Percentiles rank a stretch among this genome's conserved stretches.
Conservation (phyloP, 2,113 vertebrate species). For the Muntiacus reevesi region DNA sequence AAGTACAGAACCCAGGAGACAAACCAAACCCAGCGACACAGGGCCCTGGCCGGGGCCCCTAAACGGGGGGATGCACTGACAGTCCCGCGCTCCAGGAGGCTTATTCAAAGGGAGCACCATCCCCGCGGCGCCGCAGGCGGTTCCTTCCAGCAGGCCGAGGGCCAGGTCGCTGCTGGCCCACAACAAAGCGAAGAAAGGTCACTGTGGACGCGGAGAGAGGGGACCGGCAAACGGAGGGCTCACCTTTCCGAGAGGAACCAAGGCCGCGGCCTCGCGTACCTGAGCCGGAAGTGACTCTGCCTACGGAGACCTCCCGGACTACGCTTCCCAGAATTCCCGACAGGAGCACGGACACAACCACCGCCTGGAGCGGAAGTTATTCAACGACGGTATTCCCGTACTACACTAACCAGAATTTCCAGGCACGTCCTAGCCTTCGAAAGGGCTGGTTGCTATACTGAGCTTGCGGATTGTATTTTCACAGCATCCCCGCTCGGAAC, state of each 20-base stretch:
- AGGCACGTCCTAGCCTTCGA: fast-evolving
- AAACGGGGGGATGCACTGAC: background rate
- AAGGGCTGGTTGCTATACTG: fast-evolving
- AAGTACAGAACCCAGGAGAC: background rate
- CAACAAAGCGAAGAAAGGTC: background rate
- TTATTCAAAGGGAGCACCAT: background rate
- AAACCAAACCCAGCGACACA: fast-evolving
- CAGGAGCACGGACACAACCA: background rate
- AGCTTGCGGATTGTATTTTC: fast-evolving
- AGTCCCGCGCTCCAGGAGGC: background rate
- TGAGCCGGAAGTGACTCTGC: constrained; percentile 43
- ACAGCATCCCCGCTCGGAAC: fast-evolving
- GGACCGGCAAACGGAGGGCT: background rate
- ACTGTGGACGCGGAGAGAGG: fast-evolving
- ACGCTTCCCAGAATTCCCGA: constrained; percentile 52
- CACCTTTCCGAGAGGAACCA: constrained; percentile 31
- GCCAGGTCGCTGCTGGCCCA: fast-evolving
- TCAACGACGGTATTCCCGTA: fast-evolving
- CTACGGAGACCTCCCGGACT: background rate
- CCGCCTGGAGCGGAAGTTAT: background rate
- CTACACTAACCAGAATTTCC: constrained; percentile 29
- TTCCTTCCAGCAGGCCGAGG: background rate
- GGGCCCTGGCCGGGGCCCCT: background rate
- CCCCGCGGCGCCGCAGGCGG: background rate
- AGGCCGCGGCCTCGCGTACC: constrained; percentile 29